Evolutionary conservation across 2,113 vertebrate genomes (phyloP), one percentile per base, ranked within the genome.

Genomic region (Ophiodon elongatus): DNA sequence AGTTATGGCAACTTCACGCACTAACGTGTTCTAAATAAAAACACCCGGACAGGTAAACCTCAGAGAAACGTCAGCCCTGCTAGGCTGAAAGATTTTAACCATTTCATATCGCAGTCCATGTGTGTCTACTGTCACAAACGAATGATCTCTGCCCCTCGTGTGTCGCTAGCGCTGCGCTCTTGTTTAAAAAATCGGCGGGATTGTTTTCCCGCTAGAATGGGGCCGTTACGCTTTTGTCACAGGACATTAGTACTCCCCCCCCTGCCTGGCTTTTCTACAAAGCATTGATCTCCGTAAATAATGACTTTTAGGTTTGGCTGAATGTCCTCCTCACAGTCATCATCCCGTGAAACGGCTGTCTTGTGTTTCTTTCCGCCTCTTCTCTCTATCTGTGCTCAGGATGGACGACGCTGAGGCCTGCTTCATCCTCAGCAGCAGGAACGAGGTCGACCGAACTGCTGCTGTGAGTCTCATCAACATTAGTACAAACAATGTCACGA

Each of bases 321-420:
- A 76, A 39, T 64, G 1, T 45, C 10, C 21, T 73, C 50, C 2
- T 41, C 13, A 9, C 47, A 67, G 25, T 74, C 29, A 25, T 9
- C 39, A 63, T 4, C 60, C 75, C 0, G 4, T 59, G 11, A 83
- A 35, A 41, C 35, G 43, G 1, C 37, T 82, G 35, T 71, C 39
- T 37, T 88, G 21, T 52, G 10, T 74, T 23, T 68, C 10, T 76
- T 3, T 54, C 23, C 67, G 8, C 31, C 54, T 14, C 27, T 4
- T 68, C 4, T 80, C 45, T 89, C 73, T 82, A 14, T 56, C 47
- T 72, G 87, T 79, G 23, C 21, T 69, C 91, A 99, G 98, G 94
- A 99, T 99, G 97, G 98, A 99, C 39, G 97, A 99, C 66, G 98
- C 98, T 4, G 98, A 99, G 82, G 98, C 98, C 74, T 99, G 98